Evolutionary conservation across 2,113 vertebrate species (phyloP), one percentile per base, ranked within the genome.

Genomic region (Numida meleagris): DNA sequence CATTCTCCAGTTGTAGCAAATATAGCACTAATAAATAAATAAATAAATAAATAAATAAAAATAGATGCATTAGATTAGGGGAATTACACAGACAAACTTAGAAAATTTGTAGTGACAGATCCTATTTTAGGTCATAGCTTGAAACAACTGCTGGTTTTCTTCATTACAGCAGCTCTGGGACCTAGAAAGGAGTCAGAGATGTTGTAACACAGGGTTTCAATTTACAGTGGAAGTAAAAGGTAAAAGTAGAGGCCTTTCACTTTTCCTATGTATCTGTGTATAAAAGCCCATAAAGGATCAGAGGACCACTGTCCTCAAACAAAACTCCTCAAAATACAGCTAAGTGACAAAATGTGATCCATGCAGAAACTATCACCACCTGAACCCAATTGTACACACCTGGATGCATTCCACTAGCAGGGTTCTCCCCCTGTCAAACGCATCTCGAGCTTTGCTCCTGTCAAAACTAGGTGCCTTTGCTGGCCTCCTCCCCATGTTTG

Each of bases 211-310:
- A 11, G 25, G 4, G 21, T 58, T 45, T 51, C n/a, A 42, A 66
- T 59, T 80, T 59, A 38, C 12, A 4, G 4, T 3, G 3, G 33
- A 91, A 19, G 25, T 40, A 74, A 53, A 45, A 59, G 10, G 42
- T 38, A 31, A 61, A 68, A 43, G 14, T 14, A 11, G 33, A 62
- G 7, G 33, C 9, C 55, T 68, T 27, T 33, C 45, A 9, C 17
- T 55, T 34, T 19, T 61, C 33, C 45, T 59, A 0, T 19, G 14
- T 2, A 20, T 31, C 38, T 53, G 0, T 5, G 8, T 57, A 19
- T 50, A n/a, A 66, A 48, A 20, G 36, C 23, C 6, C 42, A 21
- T 10, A 24, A n/a, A 58, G 46, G 25, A 63, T 4, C 1, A 0
- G 24, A 77, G 57, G 12, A 63, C 46, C 4, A 20, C 15, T 8